Evolutionary conservation across 2,113 vertebrate genomes (phyloP), one percentile per base, ranked within the genome.

Genomic region (Thomomys bottae): DNA sequence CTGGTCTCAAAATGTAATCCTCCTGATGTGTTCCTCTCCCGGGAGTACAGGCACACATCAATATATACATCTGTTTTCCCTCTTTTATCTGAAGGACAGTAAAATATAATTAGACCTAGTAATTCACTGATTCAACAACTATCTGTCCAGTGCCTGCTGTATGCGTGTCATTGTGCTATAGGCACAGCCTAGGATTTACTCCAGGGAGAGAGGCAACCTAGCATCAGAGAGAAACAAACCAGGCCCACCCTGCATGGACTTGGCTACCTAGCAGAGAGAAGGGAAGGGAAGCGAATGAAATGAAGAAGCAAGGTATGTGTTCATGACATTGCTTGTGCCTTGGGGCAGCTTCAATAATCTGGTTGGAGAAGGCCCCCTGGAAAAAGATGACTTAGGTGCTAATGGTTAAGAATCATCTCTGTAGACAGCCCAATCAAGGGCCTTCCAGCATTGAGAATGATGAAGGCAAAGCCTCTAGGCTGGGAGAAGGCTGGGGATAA

Each of bases 261-360:
- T 87, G 61, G 26, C 28, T 40, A 5, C 61, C 12, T 64, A 4
- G 12, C 12, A 42, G 54, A 66, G 54, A 11, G 38, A 81, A 38
- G 26, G 59, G 3, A 64, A 70, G 81, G 82, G 28, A 23, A 8
- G 3, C 0, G 18, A 8, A 1, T 3, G 8, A 23, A 4, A 6
- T 3, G 15, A 63, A 73, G 57, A 84, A 78, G 2, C 9, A 5
- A 1, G 14, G 1, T 63, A 26, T 6, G 30, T 24, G 26, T 28
- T 28, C 2, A 3, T 0, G 21, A 24, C 36, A 28, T 28, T 1
- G 63, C 8, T 2, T 21, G 10, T 49, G 17, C n/a, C 18, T 70
- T 24, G 36, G 57, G 32, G 14, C 36, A 36, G 6, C 34, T 32
- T 70, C 34, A 4, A 21, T 36, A 63, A 30, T 40, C 68, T 8